Percentiles rank a stretch among this genome's conserved stretches.
Conservation (phyloP, 1,140 invertebrate genomes). For the Sycophila sp. region DNA sequence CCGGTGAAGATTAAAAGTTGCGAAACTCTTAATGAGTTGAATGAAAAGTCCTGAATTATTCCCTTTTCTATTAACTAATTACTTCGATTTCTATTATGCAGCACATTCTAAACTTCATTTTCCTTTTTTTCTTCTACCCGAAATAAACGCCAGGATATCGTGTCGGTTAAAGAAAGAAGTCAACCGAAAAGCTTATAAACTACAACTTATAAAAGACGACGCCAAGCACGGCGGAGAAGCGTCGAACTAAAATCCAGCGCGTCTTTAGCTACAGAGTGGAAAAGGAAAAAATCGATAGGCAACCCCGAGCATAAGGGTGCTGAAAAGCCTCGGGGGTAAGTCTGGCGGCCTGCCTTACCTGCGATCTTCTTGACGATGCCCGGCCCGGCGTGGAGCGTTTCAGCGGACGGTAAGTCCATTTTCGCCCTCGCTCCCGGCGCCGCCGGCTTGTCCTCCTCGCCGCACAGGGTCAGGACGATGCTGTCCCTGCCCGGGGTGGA, state of each 20-base stretch:
- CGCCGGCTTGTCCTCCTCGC: conserved; percentile 32
- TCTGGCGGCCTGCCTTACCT: conserved; percentile 44
- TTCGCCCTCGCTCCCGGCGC: conserved; percentile 37
- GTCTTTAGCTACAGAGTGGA: neutral
- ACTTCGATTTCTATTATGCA: too few relatives aligned
- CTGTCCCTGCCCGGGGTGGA: conserved; percentile 42
- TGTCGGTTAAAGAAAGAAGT: too few relatives aligned
- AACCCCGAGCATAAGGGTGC: neutral
- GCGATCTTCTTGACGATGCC: conserved; percentile 53
- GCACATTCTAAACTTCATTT: too few relatives aligned
- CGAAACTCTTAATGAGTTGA: too few relatives aligned
- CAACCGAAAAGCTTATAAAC: neutral
- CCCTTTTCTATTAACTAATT: too few relatives aligned
- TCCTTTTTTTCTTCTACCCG: too few relatives aligned
- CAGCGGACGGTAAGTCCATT: conserved; percentile 37
- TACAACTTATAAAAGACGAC: too few relatives aligned
- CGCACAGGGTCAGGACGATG: conserved; percentile 40
- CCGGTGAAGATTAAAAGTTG: too few relatives aligned
- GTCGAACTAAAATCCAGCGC: too few relatives aligned
- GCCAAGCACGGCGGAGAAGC: neutral
- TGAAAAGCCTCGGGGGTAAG: too few relatives aligned
- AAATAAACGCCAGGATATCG: too few relatives aligned
- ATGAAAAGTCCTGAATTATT: too few relatives aligned
- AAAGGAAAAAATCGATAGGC: conserved; percentile 23
- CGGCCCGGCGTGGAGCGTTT: conserved; percentile 45